phyloP scores from a whole-genome alignment of 2,797 vertebrate genomes.

The Acrocephalus scirpaceus region DNA sequence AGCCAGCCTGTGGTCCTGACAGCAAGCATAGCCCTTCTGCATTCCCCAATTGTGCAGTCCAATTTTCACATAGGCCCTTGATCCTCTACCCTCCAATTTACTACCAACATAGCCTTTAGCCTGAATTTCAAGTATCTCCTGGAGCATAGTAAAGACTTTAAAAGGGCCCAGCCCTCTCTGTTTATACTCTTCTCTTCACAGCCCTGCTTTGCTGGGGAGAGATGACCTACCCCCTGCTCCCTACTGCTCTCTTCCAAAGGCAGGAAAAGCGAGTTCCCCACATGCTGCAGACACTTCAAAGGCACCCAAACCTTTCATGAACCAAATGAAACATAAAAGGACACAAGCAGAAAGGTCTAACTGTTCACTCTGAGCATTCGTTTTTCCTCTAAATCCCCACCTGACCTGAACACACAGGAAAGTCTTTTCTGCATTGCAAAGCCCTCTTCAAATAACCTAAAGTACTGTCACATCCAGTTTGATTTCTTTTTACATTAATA shows the following conservation, averaged over 20 bases:
- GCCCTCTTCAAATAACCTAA: background rate
- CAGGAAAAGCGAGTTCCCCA: background rate
- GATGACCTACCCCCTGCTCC: background rate
- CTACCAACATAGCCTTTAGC: constrained; percentile 16
- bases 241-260: background rate
- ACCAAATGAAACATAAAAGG: constrained; percentile 38
- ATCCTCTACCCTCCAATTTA: constrained; percentile 33
- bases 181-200: background rate
- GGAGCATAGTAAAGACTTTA: background rate
- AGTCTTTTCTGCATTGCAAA: background rate
- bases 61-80: background rate
- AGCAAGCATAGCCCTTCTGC: background rate
- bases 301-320: constrained; percentile 31
- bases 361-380: background rate
- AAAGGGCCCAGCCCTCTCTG: constrained; percentile 1
- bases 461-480: background rate
- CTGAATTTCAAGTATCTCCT: background rate
- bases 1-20: background rate
- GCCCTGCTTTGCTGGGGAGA: background rate
- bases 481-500: background rate
- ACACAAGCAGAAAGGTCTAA: constrained; percentile 37
- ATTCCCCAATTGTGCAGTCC: background rate
- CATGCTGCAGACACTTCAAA: constrained; percentile 25
- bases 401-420: background rate
- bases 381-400: background rate